These are phyloP conservation scores for Ciconia maguari DNA, from an alignment of 2,113 vertebrate genomes.

Conservation along the genomic window DNA sequence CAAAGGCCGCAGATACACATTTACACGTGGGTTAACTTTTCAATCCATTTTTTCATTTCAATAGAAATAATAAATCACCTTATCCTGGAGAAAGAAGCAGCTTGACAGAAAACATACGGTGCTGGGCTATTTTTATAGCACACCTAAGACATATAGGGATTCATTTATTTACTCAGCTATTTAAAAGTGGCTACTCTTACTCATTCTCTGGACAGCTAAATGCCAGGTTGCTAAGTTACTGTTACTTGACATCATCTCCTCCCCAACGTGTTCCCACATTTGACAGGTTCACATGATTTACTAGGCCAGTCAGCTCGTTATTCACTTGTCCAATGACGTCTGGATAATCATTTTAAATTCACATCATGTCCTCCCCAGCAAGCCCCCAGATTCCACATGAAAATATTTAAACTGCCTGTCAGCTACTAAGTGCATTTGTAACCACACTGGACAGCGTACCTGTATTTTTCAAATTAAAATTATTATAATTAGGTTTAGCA, in stretches of 20 bases:
- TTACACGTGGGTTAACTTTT: slow-evolving; percentile 66
- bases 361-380: slow-evolving; percentile 68
- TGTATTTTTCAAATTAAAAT: slow-evolving; percentile 67
- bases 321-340: slow-evolving; percentile 76
- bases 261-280: slow-evolving; percentile 74
- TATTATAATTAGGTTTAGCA: slow-evolving; percentile 66
- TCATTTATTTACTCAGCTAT: slow-evolving; percentile 74
- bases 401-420: slow-evolving; percentile 73
- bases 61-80: slow-evolving; percentile 72
- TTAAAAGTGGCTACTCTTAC: slow-evolving; percentile 73
- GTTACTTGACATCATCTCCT: slow-evolving; percentile 85
- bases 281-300: slow-evolving; percentile 83
- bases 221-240: slow-evolving; percentile 82
- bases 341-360: slow-evolving; percentile 79
- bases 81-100: slow-evolving; percentile 62
- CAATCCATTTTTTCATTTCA: slow-evolving; percentile 69
- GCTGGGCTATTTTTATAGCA: slow-evolving; percentile 70
- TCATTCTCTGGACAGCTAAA: slow-evolving; percentile 76
- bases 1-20: slow-evolving; percentile 59
- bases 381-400: slow-evolving; percentile 65
- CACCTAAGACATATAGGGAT: slow-evolving; percentile 65
- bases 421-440: slow-evolving; percentile 63
- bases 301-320: slow-evolving; percentile 75
- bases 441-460: slow-evolving; percentile 42
- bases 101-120: slow-evolving; percentile 67